Percentiles rank a stretch among this genome's conserved stretches.
These are phyloP conservation scores for Sclerurus mexicanus DNA, from an alignment of 2,113 vertebrate species.

Conservation along the genomic window DNA sequence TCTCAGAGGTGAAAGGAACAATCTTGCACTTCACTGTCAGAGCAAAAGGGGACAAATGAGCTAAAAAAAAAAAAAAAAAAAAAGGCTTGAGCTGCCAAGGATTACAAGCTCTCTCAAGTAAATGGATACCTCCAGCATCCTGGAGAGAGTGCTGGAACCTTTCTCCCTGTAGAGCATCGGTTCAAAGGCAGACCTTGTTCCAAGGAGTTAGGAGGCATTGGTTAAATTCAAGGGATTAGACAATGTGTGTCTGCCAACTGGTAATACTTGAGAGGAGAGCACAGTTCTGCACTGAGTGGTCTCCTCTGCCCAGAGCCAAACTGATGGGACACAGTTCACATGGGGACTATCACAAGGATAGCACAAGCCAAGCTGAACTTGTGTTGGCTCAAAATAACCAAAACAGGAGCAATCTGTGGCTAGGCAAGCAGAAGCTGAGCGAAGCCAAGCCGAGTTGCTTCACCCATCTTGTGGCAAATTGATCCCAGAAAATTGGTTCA, in stretches of 20 bases:
- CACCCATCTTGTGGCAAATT: not conserved
- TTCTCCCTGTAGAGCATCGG: not conserved
- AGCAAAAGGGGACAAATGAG: not conserved
- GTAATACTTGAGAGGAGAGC: not conserved
- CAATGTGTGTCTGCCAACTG: not conserved
- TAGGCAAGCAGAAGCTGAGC: not conserved
- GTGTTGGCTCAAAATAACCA: not conserved
- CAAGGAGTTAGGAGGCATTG: not conserved
- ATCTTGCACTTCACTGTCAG: not conserved
- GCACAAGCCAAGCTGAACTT: not conserved
- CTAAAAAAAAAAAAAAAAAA: not conserved
- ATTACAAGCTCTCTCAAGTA: not conserved
- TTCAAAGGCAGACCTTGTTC: conserved; percentile 10
- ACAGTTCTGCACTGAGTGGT: not conserved
- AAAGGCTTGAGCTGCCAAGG: not conserved
- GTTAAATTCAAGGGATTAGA: not conserved
- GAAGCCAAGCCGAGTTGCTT: not conserved
- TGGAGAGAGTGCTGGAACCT: not conserved
- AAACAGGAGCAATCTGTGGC: not conserved
- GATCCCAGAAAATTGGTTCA: not conserved
- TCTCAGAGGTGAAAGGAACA: not conserved
- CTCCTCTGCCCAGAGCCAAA: not conserved
- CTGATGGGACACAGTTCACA: not conserved
- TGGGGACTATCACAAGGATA: not conserved
- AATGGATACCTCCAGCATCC: not conserved